Evolutionary conservation across 2,888 invertebrate species (phyloP), one percentile per base, ranked within the genome.

Genomic region (Heliconius charithonia): DNA sequence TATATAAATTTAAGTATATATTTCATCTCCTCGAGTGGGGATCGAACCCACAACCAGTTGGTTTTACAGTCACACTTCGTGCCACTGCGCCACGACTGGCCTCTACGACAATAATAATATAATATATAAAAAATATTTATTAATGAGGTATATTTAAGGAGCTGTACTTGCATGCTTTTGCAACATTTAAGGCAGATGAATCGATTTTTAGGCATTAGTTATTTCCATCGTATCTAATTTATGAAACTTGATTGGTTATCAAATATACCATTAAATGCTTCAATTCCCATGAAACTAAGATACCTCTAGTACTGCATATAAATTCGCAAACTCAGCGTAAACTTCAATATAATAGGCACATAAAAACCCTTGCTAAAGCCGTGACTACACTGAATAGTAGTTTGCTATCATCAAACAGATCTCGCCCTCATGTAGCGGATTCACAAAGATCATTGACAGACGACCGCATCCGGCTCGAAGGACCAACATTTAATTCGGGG

Each of bases 401-500:
- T 71, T 71, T 41, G 41, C 56, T n/a, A 59, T 59, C 70, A 76
- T 69, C 51, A 71, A 67, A 77, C 41, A 77, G 73, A 66, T 73
- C 41, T 59, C 59, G 51, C 79, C 76, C 79, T 78, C 27, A 70
- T 69, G 72, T 72, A 62, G 67, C 45, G 72, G 67, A 41, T 63
- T 75, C 45, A 41, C 75, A 79, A 72, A 78, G 78, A 72, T 72
- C 72, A 59, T 32, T 72, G 72, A 72, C 59, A 69, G 29, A 70
- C 41, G 79, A 72, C 73, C 74, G 71, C 75, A 79, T 51, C 78
- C 79, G 67, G 65, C 75, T 73, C 77, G 71, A 56, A 73, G 78
- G 78, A 80, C 79, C 78, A 71, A 77, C 78, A 73, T 79, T 80
- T 82, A 82, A 82, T 81, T 81, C 81, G 70, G 78, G 80, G 71